These are phyloP conservation scores for Dasypogon diadema DNA, from an alignment of 2,888 invertebrate species.

Conservation along the genomic window DNA sequence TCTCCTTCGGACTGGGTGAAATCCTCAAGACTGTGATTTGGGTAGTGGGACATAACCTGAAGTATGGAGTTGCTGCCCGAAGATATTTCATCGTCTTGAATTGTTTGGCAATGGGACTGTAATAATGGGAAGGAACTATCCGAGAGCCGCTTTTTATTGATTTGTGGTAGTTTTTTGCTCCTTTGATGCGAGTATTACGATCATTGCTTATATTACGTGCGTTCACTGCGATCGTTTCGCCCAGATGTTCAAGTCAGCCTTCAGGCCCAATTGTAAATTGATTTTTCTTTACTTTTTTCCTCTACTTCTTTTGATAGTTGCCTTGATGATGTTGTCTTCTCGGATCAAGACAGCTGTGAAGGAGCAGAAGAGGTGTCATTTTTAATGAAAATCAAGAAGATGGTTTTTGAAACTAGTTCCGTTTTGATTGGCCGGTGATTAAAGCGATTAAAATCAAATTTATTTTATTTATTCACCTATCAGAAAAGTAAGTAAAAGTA, in stretches of 20 bases:
- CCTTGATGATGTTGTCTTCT: background rate
- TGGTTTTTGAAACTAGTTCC: no score
- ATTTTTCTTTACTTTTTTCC: slow-evolving; percentile 7
- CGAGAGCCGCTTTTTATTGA: slow-evolving; percentile 13
- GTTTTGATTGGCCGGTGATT: no score
- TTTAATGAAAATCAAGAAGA: no score
- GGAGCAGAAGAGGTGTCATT: no score
- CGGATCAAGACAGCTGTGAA: no score
- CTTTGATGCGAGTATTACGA: background rate
- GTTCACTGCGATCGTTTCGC: slow-evolving; percentile 3
- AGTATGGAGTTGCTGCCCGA: background rate
- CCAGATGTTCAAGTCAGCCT: slow-evolving; percentile 33
- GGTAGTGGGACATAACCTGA: background rate
- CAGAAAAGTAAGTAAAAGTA: no score
- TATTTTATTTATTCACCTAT: no score
- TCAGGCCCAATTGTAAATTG: slow-evolving; percentile 20
- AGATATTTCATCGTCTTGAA: slow-evolving; percentile 5
- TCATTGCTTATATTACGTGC: background rate
- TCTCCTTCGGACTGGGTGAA: slow-evolving; percentile 10
- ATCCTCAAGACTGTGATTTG: background rate
- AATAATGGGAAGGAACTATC: slow-evolving; percentile 15
- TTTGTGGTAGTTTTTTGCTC: background rate
- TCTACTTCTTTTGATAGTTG: background rate
- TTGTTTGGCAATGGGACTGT: slow-evolving; percentile 16
- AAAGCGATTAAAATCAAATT: no score